Evolutionary conservation across 2,888 invertebrate species (phyloP).

Genomic region (Cheilosia pagana): DNA sequence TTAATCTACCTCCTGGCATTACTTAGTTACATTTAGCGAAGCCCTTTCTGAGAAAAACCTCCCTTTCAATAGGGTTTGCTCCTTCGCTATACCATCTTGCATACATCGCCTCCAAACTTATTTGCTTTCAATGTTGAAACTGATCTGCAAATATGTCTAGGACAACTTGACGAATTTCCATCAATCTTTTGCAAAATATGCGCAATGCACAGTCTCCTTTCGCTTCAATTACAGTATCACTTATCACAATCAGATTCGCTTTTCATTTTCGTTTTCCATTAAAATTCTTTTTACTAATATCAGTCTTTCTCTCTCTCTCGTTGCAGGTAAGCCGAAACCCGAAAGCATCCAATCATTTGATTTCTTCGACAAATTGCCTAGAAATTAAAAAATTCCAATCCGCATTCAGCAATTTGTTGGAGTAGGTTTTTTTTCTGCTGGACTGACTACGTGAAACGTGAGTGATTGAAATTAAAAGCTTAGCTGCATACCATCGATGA

Average conservation of each 20-base stretch:
- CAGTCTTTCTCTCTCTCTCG: slow-evolving; percentile 40
- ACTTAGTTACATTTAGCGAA: not conserved
- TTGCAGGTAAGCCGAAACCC: slow-evolving; percentile 66
- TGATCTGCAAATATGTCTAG: not conserved
- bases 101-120: no score
- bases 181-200: slow-evolving; percentile 1
- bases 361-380: slow-evolving; percentile 61
- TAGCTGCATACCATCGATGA: slow-evolving; percentile 26
- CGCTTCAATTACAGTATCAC: slow-evolving; percentile 25
- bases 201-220: slow-evolving; percentile 56
- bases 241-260: slow-evolving; percentile 38
- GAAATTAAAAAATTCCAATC: slow-evolving; percentile 72
- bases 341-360: slow-evolving; percentile 50
- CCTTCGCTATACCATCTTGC: not conserved
- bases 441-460: slow-evolving; percentile 24
- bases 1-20: no score
- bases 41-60: not conserved
- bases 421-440: slow-evolving; percentile 10
- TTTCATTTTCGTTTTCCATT: slow-evolving; percentile 44
- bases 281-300: slow-evolving; percentile 58
- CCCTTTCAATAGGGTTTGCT: not conserved
- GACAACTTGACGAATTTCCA: not conserved
- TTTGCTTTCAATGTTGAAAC: not conserved
- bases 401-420: slow-evolving; percentile 65
- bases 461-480: slow-evolving; percentile 42